Evolutionary conservation across 2,797 vertebrate species (phyloP), one percentile per base, ranked within the genome.

Genomic region (Crenuchus spilurus): DNA sequence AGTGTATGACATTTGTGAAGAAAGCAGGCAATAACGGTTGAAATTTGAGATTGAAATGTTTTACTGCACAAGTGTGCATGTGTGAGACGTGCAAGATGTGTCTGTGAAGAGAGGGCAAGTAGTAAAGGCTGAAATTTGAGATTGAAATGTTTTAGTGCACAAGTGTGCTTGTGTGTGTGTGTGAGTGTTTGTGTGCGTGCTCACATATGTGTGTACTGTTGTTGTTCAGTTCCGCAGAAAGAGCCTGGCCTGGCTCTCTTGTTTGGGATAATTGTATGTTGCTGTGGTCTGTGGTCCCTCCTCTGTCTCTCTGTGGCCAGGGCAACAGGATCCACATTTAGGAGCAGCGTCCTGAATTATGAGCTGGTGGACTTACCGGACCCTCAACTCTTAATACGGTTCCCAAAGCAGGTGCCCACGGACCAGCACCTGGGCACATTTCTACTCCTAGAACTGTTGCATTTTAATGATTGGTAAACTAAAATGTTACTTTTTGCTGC

Each of bases 191-290:
- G 20, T 74, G 49, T 28, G 2, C 4, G 24, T 41, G 8, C 68
- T 39, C 63, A 51, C 18, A 24, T 41, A 62, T 73, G 66, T 76
- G 52, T 70, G 46, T 41, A 66, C 76, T 85, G 81, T 83, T 89
- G 84, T 90, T 79, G 84, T 87, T 84, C 84, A 82, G 86, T 79
- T 87, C 84, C 87, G 84, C 84, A 83, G 90, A 87, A 87, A 85
- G 86, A 91, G 87, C 81, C 89, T 91, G 88, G 91, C 89, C 87
- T 89, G 86, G 87, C 87, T 87, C 72, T 88, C 89, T 89, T 94
- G 91, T 93, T 93, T 93, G 87, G 92, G 92, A 93, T 93, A 94
- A 94, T 94, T 94, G 90, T 87, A 93, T 80, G 49, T 86, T 90
- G 79, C 87, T 74, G 84, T 91, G 88, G 90, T 90, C 89, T 94